phyloP scores from a whole-genome alignment of 2,797 vertebrate genomes.

The Anguilla megastoma region DNA sequence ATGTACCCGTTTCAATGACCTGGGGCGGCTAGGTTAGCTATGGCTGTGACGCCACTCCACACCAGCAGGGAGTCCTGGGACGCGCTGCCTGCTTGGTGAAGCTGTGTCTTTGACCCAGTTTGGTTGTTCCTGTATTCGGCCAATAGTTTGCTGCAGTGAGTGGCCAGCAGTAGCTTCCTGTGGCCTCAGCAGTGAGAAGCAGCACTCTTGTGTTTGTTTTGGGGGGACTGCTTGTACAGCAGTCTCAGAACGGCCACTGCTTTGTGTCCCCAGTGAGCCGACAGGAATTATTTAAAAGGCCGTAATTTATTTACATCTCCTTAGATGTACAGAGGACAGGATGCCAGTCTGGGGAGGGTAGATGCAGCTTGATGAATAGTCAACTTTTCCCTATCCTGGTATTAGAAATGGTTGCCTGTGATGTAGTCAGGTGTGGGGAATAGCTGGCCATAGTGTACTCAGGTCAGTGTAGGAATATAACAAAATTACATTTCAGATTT shows the following conservation, averaged over 20 bases:
- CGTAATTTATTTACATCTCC: conserved; percentile 4
- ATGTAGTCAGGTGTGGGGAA: neutral
- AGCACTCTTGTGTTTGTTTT: neutral
- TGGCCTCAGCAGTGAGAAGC: conserved; percentile 11
- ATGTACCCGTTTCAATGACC: neutral
- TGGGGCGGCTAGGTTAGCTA: neutral
- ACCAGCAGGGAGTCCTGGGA: neutral
- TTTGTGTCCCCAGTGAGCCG: neutral
- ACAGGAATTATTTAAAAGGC: too few relatives aligned
- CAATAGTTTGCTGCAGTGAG: neutral
- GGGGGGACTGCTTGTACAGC: neutral
- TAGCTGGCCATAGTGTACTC: neutral
- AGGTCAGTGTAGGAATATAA: too few relatives aligned
- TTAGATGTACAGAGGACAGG: neutral
- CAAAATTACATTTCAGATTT: too few relatives aligned
- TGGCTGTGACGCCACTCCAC: neutral
- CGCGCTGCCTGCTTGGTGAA: neutral
- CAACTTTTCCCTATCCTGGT: too few relatives aligned
- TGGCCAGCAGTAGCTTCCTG: conserved; percentile 18
- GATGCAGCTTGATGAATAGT: too few relatives aligned
- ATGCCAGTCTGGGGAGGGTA: too few relatives aligned
- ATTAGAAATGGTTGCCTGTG: too few relatives aligned
- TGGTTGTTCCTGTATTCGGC: neutral
- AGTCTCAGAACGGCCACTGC: neutral
- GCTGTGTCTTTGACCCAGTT: neutral